phyloP scores from a whole-genome alignment of 2,888 invertebrate species.

The Tanytarsus gracilentus region DNA sequence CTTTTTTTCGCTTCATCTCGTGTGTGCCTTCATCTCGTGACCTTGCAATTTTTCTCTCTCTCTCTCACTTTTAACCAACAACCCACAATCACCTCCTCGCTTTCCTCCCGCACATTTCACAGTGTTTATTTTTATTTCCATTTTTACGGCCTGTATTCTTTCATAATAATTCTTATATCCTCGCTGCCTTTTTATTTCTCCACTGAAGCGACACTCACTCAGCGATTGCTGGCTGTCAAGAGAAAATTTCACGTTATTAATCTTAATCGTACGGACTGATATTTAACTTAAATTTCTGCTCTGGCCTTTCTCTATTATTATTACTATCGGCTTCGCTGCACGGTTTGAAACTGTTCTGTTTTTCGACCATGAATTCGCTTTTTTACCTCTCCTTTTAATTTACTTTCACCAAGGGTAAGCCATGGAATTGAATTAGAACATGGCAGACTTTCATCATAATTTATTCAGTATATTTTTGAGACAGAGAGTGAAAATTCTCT shows the following conservation, averaged over 20 bases:
- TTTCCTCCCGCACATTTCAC: neutral
- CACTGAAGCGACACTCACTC: slow-evolving; percentile 2
- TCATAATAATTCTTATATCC: neutral
- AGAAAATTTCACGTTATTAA: slow-evolving; percentile 17
- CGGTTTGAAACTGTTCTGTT: no score
- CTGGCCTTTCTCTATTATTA: neutral
- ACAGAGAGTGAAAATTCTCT: no score
- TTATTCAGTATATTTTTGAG: no score
- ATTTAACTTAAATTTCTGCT: neutral
- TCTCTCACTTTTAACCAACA: neutral
- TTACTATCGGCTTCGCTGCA: no score
- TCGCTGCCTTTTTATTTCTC: neutral
- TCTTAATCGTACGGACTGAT: slow-evolving; percentile 10
- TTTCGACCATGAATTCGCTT: neutral
- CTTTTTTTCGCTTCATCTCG: neutral
- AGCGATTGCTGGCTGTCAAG: slow-evolving; percentile 4
- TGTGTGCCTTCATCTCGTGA: slow-evolving; percentile 6
- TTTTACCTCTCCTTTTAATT: neutral
- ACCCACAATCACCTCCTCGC: neutral
- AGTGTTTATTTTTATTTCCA: neutral
- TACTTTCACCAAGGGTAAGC: no score
- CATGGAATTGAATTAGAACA: no score
- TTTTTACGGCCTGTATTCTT: neutral
- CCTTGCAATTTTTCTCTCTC: slow-evolving; percentile 20
- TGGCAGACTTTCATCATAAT: no score